These are phyloP conservation scores for Neodon shergylaensis DNA, from an alignment of 2,113 vertebrate genomes.

Conservation along the genomic window DNA sequence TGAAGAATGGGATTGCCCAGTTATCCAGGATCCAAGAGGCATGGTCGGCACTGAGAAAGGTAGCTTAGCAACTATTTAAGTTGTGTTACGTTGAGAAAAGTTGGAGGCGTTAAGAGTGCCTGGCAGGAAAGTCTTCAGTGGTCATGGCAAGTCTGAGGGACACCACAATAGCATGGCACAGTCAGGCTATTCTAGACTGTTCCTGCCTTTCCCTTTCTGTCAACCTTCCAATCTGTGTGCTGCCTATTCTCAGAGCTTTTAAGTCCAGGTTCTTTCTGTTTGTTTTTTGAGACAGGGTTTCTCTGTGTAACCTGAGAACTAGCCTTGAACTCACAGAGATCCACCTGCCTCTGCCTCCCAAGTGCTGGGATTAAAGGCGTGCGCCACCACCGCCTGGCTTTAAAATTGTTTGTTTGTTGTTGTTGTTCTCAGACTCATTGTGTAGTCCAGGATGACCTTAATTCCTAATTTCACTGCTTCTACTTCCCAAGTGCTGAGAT, in stretches of 20 bases:
- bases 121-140: background rate
- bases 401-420: background rate
- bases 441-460: background rate
- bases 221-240: background rate
- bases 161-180: background rate
- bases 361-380: too few relatives aligned
- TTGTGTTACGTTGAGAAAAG: background rate
- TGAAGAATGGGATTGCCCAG: background rate
- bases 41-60: background rate
- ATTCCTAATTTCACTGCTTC: background rate
- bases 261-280: background rate
- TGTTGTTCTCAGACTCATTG: background rate
- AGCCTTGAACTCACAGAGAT: too few relatives aligned
- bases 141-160: background rate
- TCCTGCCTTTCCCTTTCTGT: background rate
- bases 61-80: background rate
- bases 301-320: too few relatives aligned
- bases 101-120: background rate
- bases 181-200: background rate
- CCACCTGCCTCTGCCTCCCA: too few relatives aligned
- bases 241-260: background rate
- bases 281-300: too few relatives aligned
- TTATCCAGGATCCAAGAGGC: background rate
- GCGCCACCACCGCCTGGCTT: background rate
- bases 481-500: background rate